phyloP scores from a whole-genome alignment of 2,797 vertebrate genomes.

The Lates japonicus region DNA sequence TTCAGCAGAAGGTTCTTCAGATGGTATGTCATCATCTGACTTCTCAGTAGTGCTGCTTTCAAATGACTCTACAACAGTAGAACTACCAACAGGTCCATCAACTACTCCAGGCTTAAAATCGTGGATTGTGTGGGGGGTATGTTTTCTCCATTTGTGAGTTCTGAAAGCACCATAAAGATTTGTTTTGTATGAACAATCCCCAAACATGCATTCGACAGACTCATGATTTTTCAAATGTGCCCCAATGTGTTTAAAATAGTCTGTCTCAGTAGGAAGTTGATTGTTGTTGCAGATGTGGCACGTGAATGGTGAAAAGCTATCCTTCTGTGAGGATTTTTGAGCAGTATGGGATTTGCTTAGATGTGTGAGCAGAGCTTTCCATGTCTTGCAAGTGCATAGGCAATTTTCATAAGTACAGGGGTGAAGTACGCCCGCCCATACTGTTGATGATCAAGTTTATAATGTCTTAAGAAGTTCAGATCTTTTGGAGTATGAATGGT shows the following conservation, averaged over 20 bases:
- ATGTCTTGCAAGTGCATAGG: slow-evolving; percentile 14
- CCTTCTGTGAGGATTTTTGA: not conserved
- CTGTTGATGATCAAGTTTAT: slow-evolving; percentile 11
- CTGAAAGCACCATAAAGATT: slow-evolving; percentile 25
- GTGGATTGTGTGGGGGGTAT: slow-evolving; percentile 1
- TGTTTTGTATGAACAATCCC: slow-evolving; percentile 18
- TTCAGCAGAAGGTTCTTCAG: not conserved
- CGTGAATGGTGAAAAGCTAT: not conserved
- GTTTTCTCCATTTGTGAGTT: slow-evolving; percentile 36
- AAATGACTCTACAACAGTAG: slow-evolving; percentile 19
- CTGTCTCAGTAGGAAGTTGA: not conserved
- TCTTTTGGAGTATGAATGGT: slow-evolving; percentile 7
- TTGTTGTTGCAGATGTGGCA: slow-evolving; percentile 4
- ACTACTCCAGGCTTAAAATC: slow-evolving; percentile 35
- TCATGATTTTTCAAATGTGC: too few species aligned
- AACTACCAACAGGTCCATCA: slow-evolving; percentile 2
- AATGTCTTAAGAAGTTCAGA: not conserved
- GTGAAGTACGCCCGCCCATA: not conserved
- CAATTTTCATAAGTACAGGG: slow-evolving; percentile 8
- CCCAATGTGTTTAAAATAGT: too few species aligned
- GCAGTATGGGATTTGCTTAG: not conserved
- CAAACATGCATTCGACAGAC: too few species aligned
- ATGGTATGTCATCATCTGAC: slow-evolving; percentile 14
- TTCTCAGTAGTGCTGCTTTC: not conserved
- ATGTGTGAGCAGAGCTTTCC: slow-evolving; percentile 12